Evolutionary conservation across 2,113 vertebrate genomes (phyloP).

Genomic region (Sakesphorus luctuosus): DNA sequence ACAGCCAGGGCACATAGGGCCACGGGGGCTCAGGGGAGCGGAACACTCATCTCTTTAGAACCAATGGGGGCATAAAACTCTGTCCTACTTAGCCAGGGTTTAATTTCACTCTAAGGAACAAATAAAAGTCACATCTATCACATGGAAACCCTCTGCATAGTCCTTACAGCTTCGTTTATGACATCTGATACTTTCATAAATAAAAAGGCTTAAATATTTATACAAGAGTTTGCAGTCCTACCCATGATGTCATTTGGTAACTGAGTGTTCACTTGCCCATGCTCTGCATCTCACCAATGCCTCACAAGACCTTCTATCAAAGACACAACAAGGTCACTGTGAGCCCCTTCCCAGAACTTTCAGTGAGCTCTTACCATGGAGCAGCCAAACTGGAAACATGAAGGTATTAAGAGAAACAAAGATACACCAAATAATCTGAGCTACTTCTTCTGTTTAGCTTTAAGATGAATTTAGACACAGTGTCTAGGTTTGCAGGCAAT

Average conservation of each 20-base stretch:
- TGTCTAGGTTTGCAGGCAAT: background rate
- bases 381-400: background rate
- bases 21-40: background rate
- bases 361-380: background rate
- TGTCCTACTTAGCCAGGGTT: background rate
- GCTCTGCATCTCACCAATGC: background rate
- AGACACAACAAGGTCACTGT: background rate
- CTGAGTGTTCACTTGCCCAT: background rate
- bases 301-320: background rate
- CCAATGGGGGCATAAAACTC: background rate
- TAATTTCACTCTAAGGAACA: background rate
- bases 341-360: background rate
- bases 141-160: background rate
- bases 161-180: background rate
- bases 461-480: background rate
- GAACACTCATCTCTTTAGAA: background rate
- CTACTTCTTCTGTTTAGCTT: background rate
- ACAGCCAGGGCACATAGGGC: background rate
- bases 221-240: background rate
- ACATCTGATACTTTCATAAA: background rate
- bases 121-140: background rate
- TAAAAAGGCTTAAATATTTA: background rate
- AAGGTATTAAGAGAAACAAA: background rate
- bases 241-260: background rate
- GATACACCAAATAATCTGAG: background rate